Evolutionary conservation across 2,113 vertebrate species (phyloP).

Genomic region (Recurvirostra avosetta): DNA sequence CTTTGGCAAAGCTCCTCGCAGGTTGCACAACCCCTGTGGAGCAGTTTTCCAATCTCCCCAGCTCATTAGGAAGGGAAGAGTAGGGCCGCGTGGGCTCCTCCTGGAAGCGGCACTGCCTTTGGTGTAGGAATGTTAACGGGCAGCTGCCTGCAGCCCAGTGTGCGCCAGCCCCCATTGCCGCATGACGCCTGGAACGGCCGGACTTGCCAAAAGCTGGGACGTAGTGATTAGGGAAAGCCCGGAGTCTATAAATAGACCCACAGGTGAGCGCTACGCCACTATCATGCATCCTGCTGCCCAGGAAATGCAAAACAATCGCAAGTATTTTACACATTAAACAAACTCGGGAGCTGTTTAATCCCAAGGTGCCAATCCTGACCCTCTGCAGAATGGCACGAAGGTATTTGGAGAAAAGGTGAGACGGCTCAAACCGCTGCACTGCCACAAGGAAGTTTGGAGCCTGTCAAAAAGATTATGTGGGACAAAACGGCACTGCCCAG

Average conservation of each 20-base stretch:
- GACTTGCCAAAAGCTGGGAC: conserved; percentile 26
- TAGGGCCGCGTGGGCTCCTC: neutral
- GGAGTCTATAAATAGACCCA: neutral
- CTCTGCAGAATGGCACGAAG: neutral
- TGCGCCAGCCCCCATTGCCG: neutral
- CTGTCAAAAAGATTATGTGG: neutral
- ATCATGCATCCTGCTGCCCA: neutral
- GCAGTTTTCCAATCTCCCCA: neutral
- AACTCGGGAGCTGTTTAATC: neutral
- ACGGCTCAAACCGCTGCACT: rapidly evolving
- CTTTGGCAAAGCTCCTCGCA: neutral
- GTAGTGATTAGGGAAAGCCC: conserved; percentile 32
- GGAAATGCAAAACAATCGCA: neutral
- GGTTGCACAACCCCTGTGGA: neutral
- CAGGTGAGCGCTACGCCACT: neutral
- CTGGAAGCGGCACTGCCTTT: neutral
- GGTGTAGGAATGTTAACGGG: conserved; percentile 21
- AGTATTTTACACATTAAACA: neutral
- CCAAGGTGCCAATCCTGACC: neutral
- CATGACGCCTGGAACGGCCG: neutral
- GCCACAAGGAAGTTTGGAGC: neutral
- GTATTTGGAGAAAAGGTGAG: neutral
- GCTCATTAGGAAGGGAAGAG: neutral
- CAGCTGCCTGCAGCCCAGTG: neutral
- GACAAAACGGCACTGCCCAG: neutral